A percentile compares a stretch with the other conserved stretches of the same genome.
Conservation (phyloP, 1,140 invertebrate species). For the Acromyrmex charruanus region DNA sequence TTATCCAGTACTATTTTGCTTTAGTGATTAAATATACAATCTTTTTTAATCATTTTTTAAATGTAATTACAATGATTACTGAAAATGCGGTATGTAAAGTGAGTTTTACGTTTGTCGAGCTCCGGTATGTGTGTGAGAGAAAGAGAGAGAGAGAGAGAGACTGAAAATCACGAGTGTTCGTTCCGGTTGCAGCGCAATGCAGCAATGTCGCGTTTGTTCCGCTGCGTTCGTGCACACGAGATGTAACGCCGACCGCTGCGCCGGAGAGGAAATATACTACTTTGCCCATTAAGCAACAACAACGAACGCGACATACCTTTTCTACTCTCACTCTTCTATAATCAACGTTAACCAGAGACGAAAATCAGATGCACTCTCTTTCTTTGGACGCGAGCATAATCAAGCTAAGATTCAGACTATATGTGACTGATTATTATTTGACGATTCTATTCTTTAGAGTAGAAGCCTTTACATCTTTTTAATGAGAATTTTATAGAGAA, state of each 20-base stretch:
- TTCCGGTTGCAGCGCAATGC: conserved; percentile 31
- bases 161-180: conserved; percentile 29
- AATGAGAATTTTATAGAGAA: background rate
- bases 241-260: conserved; percentile 15
- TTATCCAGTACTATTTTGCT: too few species aligned
- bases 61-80: background rate
- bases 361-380: conserved; percentile 13
- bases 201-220: conserved; percentile 37
- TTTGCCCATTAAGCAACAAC: conserved; percentile 53
- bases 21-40: background rate
- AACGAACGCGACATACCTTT: conserved; percentile 15
- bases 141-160: background rate
- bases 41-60: background rate
- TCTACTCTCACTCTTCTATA: conserved; percentile 12
- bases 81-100: background rate
- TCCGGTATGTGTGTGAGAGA: background rate
- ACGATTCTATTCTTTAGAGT: background rate
- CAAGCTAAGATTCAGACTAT: background rate
- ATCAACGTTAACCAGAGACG: background rate
- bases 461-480: background rate
- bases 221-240: conserved; percentile 24
- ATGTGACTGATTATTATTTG: background rate
- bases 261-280: conserved; percentile 49
- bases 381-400: conserved; percentile 4
- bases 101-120: conserved; percentile 19